phyloP scores from a whole-genome alignment of 2,888 invertebrate genomes.

The Achlya flavicornis region DNA sequence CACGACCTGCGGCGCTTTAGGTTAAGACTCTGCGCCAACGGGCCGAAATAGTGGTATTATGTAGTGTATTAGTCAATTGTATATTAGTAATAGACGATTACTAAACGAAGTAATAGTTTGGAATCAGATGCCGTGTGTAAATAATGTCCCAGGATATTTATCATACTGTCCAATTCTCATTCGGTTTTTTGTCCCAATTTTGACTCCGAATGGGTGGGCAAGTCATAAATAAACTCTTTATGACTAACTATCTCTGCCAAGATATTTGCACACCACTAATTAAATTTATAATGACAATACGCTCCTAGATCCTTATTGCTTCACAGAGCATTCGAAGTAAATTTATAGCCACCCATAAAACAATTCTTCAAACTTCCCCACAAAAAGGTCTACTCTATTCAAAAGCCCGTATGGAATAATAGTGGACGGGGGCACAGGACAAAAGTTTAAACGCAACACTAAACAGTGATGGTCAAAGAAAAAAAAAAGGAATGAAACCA shows the following conservation, averaged over 20 bases:
- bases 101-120: too few relatives aligned
- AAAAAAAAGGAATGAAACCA: conserved; percentile 73
- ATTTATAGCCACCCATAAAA: conserved; percentile 79
- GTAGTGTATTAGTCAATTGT: too few relatives aligned
- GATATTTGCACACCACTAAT: conserved; percentile 47
- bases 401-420: conserved; percentile 75
- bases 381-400: conserved; percentile 75
- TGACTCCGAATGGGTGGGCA: conserved; percentile 28
- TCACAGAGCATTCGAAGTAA: conserved; percentile 50
- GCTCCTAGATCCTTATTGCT: conserved; percentile 47
- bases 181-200: too few relatives aligned
- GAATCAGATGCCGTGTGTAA: too few relatives aligned
- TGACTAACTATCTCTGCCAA: conserved; percentile 22
- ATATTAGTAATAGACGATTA: too few relatives aligned
- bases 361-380: conserved; percentile 78
- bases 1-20: too few relatives aligned
- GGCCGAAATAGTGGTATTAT: too few relatives aligned
- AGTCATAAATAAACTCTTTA: conserved; percentile 33
- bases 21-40: too few relatives aligned
- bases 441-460: conserved; percentile 76
- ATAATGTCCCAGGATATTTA: too few relatives aligned
- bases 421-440: conserved; percentile 72
- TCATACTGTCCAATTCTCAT: too few relatives aligned
- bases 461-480: conserved; percentile 53
- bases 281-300: conserved; percentile 59